A percentile compares a stretch with the other conserved stretches of the same genome.
phyloP scores from a whole-genome alignment of 1,140 invertebrate genomes.

The Ceratitis capitata region DNA sequence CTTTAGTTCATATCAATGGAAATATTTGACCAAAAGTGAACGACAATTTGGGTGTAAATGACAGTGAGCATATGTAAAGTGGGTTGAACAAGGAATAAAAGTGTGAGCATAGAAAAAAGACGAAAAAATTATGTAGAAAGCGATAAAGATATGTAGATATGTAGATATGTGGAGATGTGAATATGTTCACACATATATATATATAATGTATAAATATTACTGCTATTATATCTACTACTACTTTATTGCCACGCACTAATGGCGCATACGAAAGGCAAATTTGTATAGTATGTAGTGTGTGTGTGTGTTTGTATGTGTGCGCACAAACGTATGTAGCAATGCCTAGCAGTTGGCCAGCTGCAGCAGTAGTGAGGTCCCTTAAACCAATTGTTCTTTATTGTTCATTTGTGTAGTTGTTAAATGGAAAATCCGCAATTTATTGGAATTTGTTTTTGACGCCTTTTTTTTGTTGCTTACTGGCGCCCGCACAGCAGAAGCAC shows the following conservation, averaged over 20 bases:
- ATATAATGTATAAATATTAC: too few relatives aligned
- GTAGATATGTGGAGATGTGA: too few relatives aligned
- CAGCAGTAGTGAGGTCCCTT: too few relatives aligned
- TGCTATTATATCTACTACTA: too few relatives aligned
- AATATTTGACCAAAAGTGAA: conserved; percentile 14
- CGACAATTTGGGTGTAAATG: conserved; percentile 7
- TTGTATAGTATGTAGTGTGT: background rate
- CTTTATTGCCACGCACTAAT: background rate
- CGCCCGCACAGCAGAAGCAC: background rate
- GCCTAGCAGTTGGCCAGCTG: background rate
- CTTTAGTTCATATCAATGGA: conserved; percentile 7
- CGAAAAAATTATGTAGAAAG: background rate
- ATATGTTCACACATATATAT: too few relatives aligned
- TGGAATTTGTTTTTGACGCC: conserved; percentile 14
- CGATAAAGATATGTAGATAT: background rate
- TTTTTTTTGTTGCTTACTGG: background rate
- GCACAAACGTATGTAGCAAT: background rate
- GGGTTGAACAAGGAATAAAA: background rate
- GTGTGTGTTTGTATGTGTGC: background rate
- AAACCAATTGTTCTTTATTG: background rate
- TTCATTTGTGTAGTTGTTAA: too few relatives aligned
- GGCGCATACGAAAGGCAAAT: background rate
- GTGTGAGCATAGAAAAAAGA: background rate
- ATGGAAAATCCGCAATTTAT: conserved; percentile 22
- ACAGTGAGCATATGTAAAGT: background rate